phyloP scores from a whole-genome alignment of 2,113 vertebrate genomes.

The Apaloderma vittatum region DNA sequence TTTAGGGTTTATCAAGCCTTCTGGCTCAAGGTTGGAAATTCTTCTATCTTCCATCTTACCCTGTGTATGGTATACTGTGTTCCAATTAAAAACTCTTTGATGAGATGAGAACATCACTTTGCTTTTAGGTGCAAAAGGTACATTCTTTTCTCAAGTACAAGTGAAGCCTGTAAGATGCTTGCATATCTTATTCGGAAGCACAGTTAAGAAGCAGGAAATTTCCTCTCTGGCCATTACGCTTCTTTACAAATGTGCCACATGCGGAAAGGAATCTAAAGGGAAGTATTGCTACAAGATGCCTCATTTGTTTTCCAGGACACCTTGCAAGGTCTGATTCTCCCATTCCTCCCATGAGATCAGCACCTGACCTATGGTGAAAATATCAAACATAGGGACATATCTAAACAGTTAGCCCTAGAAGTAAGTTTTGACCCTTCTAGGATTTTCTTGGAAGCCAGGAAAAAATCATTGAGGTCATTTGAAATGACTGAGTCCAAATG shows the following conservation, averaged over 20 bases:
- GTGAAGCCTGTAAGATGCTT: not conserved
- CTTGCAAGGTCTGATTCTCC: not conserved
- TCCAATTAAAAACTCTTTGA: not conserved
- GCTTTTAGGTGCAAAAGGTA: not conserved
- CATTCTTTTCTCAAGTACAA: not conserved
- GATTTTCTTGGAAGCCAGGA: not conserved
- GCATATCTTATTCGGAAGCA: not conserved
- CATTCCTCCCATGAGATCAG: not conserved
- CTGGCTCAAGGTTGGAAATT: not conserved
- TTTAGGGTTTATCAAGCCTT: not conserved
- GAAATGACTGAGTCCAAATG: not conserved
- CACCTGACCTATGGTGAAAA: not conserved
- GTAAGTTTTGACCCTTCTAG: not conserved
- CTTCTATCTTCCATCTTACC: not conserved
- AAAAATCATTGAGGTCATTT: not conserved
- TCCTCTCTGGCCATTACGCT: not conserved
- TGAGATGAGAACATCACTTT: not conserved
- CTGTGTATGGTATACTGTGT: accelerated
- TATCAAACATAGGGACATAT: not conserved
- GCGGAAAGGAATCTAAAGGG: not conserved
- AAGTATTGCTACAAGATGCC: not conserved
- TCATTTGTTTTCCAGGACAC: not conserved
- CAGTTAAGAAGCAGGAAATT: not conserved
- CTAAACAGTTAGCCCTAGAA: not conserved
- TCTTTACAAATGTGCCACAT: not conserved